These are phyloP conservation scores for Ichneumoninae sp. DNA, from an alignment of 2,888 invertebrate genomes.

Conservation along the genomic window DNA sequence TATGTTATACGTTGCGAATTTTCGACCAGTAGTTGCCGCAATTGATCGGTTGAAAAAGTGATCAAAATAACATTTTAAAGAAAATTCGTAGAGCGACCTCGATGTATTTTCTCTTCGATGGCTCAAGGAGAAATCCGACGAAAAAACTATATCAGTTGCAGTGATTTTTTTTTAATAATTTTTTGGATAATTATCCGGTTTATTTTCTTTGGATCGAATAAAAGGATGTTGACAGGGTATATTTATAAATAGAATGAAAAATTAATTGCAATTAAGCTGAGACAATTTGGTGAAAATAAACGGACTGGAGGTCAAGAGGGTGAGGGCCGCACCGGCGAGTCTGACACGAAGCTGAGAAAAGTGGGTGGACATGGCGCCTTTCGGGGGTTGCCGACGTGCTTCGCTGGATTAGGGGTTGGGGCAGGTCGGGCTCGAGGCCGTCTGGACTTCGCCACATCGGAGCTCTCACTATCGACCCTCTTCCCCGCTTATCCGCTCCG, in stretches of 20 bases:
- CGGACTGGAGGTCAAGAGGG: slow-evolving; percentile 37
- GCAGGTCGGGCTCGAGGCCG: slow-evolving; percentile 73
- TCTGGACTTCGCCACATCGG: slow-evolving; percentile 47
- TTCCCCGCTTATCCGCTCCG: slow-evolving; percentile 1
- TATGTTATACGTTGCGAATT: too few species aligned
- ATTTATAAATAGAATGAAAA: slow-evolving; percentile 4
- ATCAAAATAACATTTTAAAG: too few species aligned
- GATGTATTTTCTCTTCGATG: too few species aligned
- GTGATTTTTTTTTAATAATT: neutral
- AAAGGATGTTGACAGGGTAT: neutral
- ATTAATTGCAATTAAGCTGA: neutral
- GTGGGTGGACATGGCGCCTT: slow-evolving; percentile 76
- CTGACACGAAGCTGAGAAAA: slow-evolving; percentile 45
- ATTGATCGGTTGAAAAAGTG: too few species aligned
- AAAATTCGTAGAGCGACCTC: too few species aligned
- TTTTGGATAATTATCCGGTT: too few species aligned
- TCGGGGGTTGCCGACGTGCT: slow-evolving; percentile 82
- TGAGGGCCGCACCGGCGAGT: slow-evolving; percentile 33
- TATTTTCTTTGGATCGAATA: neutral
- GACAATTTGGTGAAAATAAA: neutral
- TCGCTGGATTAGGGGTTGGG: slow-evolving; percentile 83
- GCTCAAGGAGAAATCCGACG: too few species aligned
- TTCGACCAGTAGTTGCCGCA: too few species aligned
- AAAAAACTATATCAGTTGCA: neutral
- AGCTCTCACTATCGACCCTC: slow-evolving; percentile 52